Conservation (phyloP, 1,140 invertebrate genomes). For the Lepidurus couesii region DNA sequence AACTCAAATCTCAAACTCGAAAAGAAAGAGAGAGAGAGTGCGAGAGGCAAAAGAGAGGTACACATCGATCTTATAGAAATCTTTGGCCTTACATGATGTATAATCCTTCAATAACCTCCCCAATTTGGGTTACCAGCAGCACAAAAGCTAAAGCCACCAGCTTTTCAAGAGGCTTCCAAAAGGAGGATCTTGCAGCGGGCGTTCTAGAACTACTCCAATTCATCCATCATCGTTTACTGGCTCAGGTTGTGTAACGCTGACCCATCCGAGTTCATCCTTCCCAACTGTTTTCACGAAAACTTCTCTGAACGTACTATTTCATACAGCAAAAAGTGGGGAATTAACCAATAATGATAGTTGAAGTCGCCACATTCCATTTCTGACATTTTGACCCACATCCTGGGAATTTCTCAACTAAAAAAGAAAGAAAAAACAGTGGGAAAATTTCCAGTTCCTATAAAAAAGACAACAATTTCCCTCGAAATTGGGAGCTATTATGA, state of each 20-base stretch:
- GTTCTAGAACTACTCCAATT: background rate
- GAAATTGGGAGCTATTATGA: no score
- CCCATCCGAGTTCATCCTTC: background rate
- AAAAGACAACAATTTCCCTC: no score
- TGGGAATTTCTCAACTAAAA: no score
- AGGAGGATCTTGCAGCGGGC: background rate
- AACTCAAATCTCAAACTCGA: background rate
- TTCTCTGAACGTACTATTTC: background rate
- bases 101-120: background rate
- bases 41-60: background rate
- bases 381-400: no score
- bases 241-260: background rate
- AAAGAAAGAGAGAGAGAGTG: background rate
- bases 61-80: background rate
- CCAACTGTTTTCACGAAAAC: background rate
- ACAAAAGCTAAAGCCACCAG: background rate
- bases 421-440: no score
- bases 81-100: background rate
- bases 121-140: background rate
- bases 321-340: background rate
- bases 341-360: background rate
- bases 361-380: no score
- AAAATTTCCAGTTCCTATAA: no score
- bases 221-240: conserved; percentile 6
- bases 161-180: background rate